These are phyloP conservation scores for Upupa epops DNA, from an alignment of 2,113 vertebrate genomes.

Conservation along the genomic window DNA sequence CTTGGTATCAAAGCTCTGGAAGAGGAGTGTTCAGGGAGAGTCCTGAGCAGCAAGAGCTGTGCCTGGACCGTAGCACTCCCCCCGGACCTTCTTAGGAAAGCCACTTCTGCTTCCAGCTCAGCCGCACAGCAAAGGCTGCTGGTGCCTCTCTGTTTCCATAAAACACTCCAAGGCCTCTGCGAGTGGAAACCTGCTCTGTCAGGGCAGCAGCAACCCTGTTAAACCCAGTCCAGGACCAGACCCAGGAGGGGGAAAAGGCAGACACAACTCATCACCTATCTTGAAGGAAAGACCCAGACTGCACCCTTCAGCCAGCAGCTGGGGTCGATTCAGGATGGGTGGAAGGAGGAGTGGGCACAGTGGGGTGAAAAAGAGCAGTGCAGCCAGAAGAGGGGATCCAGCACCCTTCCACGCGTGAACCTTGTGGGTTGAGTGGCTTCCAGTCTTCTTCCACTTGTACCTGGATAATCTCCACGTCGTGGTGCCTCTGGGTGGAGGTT, in stretches of 20 bases:
- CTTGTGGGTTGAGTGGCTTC: background rate
- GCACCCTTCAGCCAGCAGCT: background rate
- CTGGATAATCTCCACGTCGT: background rate
- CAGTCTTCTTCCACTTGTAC: background rate
- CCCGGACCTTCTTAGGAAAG: background rate
- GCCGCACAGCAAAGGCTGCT: background rate
- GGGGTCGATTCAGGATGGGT: background rate
- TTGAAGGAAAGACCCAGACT: background rate
- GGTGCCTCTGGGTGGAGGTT: background rate
- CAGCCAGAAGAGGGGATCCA: background rate
- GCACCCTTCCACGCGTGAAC: background rate
- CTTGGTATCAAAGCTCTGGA: background rate
- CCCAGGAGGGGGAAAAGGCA: background rate
- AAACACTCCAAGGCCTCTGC: rapidly evolving
- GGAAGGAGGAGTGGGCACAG: background rate
- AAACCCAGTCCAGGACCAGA: background rate
- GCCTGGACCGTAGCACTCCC: background rate
- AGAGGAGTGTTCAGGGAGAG: background rate
- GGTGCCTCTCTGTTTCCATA: background rate
- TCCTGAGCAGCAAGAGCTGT: background rate
- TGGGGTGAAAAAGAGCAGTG: background rate
- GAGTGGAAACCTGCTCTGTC: background rate
- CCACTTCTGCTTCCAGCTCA: background rate
- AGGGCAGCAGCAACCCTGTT: background rate
- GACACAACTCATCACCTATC: background rate